Conservation (phyloP, 2,888 invertebrate species). For the Mesoligia furuncula region DNA sequence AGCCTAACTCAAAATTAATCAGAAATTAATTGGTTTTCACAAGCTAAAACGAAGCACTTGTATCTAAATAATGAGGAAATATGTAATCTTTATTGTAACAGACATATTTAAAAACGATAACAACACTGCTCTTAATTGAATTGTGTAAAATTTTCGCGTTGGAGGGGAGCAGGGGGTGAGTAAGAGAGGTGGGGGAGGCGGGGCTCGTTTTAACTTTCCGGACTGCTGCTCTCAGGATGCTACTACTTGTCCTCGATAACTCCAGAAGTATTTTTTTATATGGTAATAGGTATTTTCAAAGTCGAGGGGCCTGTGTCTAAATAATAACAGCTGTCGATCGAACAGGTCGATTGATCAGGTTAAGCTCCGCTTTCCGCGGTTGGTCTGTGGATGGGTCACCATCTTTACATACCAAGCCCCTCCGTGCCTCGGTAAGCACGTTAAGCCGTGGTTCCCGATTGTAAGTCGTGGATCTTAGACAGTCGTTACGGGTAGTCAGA, state of each 20-base stretch:
- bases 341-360: not conserved
- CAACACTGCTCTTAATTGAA: constrained; percentile 76
- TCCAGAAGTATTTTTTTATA: not conserved
- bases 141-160: constrained; percentile 74
- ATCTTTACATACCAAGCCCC: not conserved
- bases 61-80: constrained; percentile 11
- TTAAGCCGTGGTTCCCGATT: not conserved
- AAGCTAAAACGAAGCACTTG: not conserved
- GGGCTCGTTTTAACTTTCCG: constrained; percentile 80
- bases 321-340: not conserved
- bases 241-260: constrained; percentile 46
- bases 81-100: constrained; percentile 29
- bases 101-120: constrained; percentile 66
- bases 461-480: not conserved
- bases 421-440: not conserved
- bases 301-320: not conserved
- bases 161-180: constrained; percentile 56
- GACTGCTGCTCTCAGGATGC: constrained; percentile 61
- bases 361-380: not conserved
- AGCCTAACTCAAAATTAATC: not conserved
- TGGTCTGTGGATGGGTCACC: not conserved
- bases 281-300: not conserved
- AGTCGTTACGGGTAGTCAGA: not conserved
- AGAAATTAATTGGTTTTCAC: not conserved
- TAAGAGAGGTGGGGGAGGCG: constrained; percentile 40